Conservation (phyloP, 2,888 invertebrate genomes). For the Acrocyrtus sp. region DNA sequence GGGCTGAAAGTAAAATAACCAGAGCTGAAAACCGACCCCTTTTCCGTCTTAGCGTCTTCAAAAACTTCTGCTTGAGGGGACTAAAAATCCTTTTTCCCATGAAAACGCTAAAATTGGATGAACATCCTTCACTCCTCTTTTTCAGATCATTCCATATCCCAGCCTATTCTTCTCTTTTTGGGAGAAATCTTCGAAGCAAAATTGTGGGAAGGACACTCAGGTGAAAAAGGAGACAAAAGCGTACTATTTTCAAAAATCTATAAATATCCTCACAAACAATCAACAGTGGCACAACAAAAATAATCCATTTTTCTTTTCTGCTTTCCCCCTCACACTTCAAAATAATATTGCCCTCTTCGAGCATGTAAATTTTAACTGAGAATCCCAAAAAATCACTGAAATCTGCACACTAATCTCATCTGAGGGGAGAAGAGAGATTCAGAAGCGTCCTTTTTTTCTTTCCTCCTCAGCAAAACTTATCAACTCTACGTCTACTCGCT, state of each 20-base stretch:
- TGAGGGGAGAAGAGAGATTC: too few species aligned
- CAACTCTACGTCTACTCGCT: not conserved
- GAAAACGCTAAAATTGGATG: too few species aligned
- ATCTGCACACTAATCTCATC: too few species aligned
- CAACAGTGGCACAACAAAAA: too few species aligned
- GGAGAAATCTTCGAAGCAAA: constrained; percentile 9
- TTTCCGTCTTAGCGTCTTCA: not conserved
- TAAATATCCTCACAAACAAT: constrained; percentile 1
- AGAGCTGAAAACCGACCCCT: not conserved
- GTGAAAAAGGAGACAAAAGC: not conserved
- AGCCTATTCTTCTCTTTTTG: not conserved
- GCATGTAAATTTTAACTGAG: not conserved
- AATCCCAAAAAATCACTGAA: not conserved
- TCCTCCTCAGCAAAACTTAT: not conserved
- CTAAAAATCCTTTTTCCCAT: too few species aligned
- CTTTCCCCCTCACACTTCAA: not conserved
- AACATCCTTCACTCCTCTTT: not conserved
- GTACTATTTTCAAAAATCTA: not conserved
- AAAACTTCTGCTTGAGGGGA: not conserved
- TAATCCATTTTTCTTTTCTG: not conserved
- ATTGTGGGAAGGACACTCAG: constrained; percentile 5
- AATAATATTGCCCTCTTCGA: too few species aligned
- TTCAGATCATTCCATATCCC: not conserved
- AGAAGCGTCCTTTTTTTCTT: constrained; percentile 3
- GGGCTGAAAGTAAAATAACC: not conserved